Conservation (phyloP, 2,113 vertebrate genomes). For the Lepisosteus oculatus region DNA sequence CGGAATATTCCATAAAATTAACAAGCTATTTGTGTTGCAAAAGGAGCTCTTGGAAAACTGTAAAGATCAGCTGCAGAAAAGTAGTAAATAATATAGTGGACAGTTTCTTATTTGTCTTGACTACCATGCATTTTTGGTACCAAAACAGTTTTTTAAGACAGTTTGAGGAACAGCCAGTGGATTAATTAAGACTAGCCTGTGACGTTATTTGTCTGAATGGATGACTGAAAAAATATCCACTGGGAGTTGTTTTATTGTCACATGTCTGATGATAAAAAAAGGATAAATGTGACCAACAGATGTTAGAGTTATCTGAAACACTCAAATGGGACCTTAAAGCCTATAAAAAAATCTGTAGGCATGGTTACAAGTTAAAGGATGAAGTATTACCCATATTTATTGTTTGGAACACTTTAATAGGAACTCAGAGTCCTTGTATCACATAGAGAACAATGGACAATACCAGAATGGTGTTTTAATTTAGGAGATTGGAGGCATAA, state of each 20-base stretch:
- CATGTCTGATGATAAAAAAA: conserved; percentile 48
- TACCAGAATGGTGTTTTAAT: conserved; percentile 40
- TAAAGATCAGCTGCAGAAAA: not conserved
- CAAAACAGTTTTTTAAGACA: conserved; percentile 38
- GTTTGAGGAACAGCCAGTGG: conserved; percentile 36
- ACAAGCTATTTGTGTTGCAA: conserved; percentile 52
- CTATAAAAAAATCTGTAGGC: conserved; percentile 38
- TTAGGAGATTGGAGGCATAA: conserved; percentile 13
- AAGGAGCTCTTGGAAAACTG: conserved; percentile 21
- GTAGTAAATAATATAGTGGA: not conserved
- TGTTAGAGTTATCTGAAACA: conserved; percentile 51
- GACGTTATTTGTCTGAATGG: conserved; percentile 50
- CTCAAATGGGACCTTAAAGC: conserved; percentile 42
- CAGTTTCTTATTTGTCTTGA: conserved; percentile 27
- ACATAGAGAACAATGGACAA: conserved; percentile 6
- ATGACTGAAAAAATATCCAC: conserved; percentile 43
- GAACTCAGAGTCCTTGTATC: conserved; percentile 12
- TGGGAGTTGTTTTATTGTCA: conserved; percentile 45
- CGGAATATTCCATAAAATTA: conserved; percentile 34
- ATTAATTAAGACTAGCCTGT: conserved; percentile 45
- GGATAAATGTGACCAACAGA: conserved; percentile 51
- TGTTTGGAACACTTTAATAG: conserved; percentile 23
- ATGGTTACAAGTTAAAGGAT: conserved; percentile 42
- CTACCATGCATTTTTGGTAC: conserved; percentile 34
- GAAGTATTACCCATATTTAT: conserved; percentile 46